phyloP scores from a whole-genome alignment of 2,113 vertebrate species.

The Pheucticus melanocephalus region DNA sequence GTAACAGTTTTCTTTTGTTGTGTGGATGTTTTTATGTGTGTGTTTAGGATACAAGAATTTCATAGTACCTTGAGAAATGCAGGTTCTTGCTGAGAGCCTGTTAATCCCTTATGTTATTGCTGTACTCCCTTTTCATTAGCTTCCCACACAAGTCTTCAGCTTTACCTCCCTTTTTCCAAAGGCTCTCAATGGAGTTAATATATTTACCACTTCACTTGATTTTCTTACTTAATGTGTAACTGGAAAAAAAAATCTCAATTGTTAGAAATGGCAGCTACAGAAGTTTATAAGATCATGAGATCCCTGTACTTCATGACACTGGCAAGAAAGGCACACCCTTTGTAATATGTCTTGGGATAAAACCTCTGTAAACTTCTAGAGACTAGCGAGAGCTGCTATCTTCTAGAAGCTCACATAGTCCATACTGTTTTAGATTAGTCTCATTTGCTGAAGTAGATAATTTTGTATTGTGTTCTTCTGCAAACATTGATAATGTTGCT shows the following conservation, averaged over 20 bases:
- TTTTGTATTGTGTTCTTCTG: slow-evolving; percentile 9
- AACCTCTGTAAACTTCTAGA: background rate
- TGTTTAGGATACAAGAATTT: background rate
- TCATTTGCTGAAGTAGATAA: background rate
- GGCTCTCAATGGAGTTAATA: background rate
- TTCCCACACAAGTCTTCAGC: slow-evolving; percentile 15
- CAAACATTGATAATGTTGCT: background rate
- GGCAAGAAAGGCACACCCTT: background rate
- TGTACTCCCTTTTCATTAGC: slow-evolving; percentile 11
- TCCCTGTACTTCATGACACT: background rate
- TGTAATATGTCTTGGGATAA: background rate
- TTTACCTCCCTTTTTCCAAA: background rate
- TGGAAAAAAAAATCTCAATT: background rate
- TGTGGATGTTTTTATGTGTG: background rate
- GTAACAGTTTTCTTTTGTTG: background rate
- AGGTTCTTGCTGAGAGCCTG: background rate
- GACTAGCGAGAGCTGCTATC: background rate
- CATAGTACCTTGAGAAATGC: background rate
- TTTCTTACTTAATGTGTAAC: background rate
- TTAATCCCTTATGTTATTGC: slow-evolving; percentile 1
- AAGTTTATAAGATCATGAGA: background rate
- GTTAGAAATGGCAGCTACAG: background rate
- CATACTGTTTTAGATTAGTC: background rate
- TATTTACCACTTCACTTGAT: background rate
- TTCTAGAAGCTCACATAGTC: background rate